Evolutionary conservation across 2,888 invertebrate genomes (phyloP).

Genomic region (Erannis defoliaria): DNA sequence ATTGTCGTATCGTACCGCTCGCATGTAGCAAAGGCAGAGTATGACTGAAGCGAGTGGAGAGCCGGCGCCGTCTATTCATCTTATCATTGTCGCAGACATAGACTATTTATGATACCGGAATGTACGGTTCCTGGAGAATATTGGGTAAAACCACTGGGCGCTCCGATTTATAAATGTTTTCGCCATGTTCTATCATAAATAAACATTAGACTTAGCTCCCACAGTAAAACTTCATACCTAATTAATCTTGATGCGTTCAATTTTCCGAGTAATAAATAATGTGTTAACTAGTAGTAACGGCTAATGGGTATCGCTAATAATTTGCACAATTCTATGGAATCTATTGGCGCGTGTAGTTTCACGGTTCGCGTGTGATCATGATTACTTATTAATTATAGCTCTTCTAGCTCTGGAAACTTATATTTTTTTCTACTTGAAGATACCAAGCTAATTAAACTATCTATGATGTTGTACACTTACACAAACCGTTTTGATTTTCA

Average conservation of each 20-base stretch:
- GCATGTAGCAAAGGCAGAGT: too few relatives aligned
- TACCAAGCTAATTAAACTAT: not conserved
- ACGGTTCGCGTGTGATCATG: slow-evolving; percentile 40
- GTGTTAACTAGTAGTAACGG: slow-evolving; percentile 32
- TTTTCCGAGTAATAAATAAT: slow-evolving; percentile 42
- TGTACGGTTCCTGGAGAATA: too few relatives aligned
- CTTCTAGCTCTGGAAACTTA: not conserved
- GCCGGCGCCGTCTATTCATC: too few relatives aligned
- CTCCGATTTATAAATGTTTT: not conserved
- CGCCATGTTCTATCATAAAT: not conserved
- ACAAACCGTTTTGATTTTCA: slow-evolving; percentile 55
- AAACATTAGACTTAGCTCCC: slow-evolving; percentile 12
- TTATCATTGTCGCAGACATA: too few relatives aligned
- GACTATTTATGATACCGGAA: too few relatives aligned
- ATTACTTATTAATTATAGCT: slow-evolving; percentile 28
- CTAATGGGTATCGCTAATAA: slow-evolving; percentile 19
- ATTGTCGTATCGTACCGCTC: too few relatives aligned
- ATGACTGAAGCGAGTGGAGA: too few relatives aligned
- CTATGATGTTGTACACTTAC: not conserved
- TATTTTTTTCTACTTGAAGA: not conserved
- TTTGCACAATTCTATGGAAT: slow-evolving; percentile 37
- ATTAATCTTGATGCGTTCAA: slow-evolving; percentile 30
- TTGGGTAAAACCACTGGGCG: too few relatives aligned
- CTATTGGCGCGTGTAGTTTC: slow-evolving; percentile 44
- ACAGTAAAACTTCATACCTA: slow-evolving; percentile 23